Conservation (phyloP, 2,888 invertebrate species). For the Drosophila putrida region DNA sequence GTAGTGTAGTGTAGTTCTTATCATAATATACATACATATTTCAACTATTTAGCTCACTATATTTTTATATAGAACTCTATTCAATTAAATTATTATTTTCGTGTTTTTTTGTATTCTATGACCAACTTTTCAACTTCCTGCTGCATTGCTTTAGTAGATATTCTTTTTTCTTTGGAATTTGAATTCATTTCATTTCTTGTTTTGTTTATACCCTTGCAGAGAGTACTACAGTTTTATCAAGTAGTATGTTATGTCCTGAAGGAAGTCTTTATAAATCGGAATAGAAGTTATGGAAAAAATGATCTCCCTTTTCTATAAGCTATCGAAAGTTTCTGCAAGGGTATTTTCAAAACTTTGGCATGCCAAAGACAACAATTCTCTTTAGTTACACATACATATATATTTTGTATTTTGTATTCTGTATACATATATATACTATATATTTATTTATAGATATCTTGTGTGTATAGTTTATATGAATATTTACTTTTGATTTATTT, state of each 20-base stretch:
- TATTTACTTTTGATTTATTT: conserved; percentile 41
- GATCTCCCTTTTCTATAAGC: not conserved
- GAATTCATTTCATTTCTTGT: not conserved
- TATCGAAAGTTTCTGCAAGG: conserved; percentile 3
- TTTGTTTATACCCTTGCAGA: conserved; percentile 12
- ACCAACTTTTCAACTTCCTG: conserved; percentile 51
- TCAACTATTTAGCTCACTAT: conserved; percentile 26
- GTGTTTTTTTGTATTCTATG: conserved; percentile 17
- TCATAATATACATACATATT: conserved; percentile 21
- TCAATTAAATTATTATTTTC: not conserved
- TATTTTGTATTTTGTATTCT: conserved; percentile 42
- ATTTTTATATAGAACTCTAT: conserved; percentile 20
- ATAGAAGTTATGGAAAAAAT: not conserved
- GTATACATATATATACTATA: conserved; percentile 22
- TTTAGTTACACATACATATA: conserved; percentile 1
- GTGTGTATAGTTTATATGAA: conserved; percentile 47
- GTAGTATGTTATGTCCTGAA: not conserved
- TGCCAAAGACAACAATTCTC: conserved; percentile 4
- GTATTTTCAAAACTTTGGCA: conserved; percentile 6
- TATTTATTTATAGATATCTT: conserved; percentile 43
- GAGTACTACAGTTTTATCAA: not conserved
- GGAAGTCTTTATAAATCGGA: not conserved
- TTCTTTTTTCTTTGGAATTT: not conserved
- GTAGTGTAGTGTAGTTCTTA: conserved; percentile 31
- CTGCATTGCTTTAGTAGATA: conserved; percentile 59